Base-by-base conservation (phyloP, 1,140 invertebrate genomes). In the Drosophila rhopaloa region DNA sequence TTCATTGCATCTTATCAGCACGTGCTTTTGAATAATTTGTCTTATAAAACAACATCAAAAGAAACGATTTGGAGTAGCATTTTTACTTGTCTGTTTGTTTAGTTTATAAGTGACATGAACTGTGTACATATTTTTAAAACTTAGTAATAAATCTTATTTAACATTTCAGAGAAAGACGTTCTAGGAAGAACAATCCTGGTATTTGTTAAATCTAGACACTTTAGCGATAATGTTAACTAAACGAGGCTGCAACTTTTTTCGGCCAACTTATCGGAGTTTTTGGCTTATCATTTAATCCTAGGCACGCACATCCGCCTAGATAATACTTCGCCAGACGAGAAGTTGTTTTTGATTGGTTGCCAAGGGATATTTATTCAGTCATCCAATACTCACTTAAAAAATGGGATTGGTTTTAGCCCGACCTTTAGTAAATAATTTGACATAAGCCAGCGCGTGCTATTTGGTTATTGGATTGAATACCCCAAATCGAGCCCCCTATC, bases 281-380 rank as follows among this genome's bases (percentile, higher is more conserved):
- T 14, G 35, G 27, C 54, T 60, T 70, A 73, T 70, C 65, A 53
- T n/a, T 44, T 41, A 40, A 53, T 40, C 27, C 46, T 40, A 58
- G 16, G 59, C 46, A 43, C 11, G 38, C 37, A 79, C 67, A 53
- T 78, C 76, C 76, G 55, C 32, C 40, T 24, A 14, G 65, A 62
- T 67, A 67, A 41, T 14, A 13, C n/a, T 4, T 0, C 19, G 35
- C 10, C 56, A 67, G 44, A 50, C 61, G 58, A 66, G 44, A 66
- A 13, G 43, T 27, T 13, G 7, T 14, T 16, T 37, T 14, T 11
- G 3, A 19, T 16, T 50, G 27, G 29, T 32, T 63, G 27, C 16
- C 16, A n/a, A 5, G 27, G 1, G 8, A 60, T 35, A 50, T 40
- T 19, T 58, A 2, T 54, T 0, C 8, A 48, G 53, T 27, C 37